Evolutionary conservation across 2,113 vertebrate species (phyloP).

Genomic region (Rhinolophus ferrumequinum): DNA sequence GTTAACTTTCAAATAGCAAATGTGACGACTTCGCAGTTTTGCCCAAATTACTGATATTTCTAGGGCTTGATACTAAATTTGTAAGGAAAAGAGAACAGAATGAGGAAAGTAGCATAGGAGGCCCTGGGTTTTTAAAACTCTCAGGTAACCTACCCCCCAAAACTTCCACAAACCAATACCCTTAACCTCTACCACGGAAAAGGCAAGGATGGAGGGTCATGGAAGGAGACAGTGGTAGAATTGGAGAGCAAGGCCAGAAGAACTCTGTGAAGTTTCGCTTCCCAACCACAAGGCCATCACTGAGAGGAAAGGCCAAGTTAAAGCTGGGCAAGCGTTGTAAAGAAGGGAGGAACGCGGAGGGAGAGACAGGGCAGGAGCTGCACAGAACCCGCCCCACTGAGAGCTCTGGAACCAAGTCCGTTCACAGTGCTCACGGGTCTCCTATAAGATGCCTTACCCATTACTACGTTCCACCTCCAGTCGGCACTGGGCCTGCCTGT

Average conservation of each 20-base stretch:
- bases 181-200: background rate
- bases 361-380: background rate
- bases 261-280: background rate
- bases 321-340: background rate
- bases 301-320: background rate
- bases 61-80: background rate
- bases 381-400: background rate
- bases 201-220: background rate
- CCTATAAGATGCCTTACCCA: background rate
- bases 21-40: background rate
- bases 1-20: background rate
- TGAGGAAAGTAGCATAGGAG: background rate
- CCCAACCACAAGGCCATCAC: rapidly evolving
- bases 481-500: background rate
- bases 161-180: background rate
- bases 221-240: background rate
- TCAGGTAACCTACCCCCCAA: background rate
- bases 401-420: background rate
- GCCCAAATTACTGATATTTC: background rate
- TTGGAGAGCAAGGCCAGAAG: background rate
- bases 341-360: background rate
- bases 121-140: background rate
- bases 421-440: background rate
- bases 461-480: rapidly evolving
- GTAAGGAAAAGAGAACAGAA: background rate